Evolutionary conservation across 2,888 invertebrate species (phyloP).

Genomic region (Neria commutata): DNA sequence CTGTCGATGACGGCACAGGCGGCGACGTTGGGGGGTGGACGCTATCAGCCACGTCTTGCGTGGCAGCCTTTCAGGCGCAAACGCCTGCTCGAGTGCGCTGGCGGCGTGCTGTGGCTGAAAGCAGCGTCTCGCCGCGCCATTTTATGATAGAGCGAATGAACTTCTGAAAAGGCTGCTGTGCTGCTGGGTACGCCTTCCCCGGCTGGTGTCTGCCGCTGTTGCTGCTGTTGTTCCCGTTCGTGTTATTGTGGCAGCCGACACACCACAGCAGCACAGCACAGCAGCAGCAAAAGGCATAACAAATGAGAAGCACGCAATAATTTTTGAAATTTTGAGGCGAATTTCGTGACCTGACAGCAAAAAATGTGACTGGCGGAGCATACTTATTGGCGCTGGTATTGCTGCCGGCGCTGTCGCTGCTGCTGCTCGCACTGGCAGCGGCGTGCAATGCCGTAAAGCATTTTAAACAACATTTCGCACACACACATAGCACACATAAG

Average conservation of each 20-base stretch:
- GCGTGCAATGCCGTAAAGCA: no score
- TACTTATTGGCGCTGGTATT: no score
- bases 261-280: neutral
- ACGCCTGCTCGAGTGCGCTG: neutral
- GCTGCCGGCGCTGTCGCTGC: no score
- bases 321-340: slow-evolving; percentile 20
- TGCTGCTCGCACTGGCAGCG: no score
- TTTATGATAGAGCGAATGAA: slow-evolving; percentile 27
- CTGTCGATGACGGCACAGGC: no score
- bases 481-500: no score
- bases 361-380: no score
- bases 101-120: neutral
- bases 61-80: neutral
- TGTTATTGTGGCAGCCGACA: neutral
- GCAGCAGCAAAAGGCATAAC: slow-evolving; percentile 4
- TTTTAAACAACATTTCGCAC: no score
- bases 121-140: neutral
- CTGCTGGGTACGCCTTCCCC: no score
- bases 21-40: no score
- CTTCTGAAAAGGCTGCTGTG: slow-evolving; percentile 27
- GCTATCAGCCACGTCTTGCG: no score
- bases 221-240: neutral
- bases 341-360: slow-evolving; percentile 17
- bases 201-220: neutral
- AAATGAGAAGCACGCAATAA: slow-evolving; percentile 21